These are phyloP conservation scores for Branchipolynoe longqiensis DNA, from an alignment of 2,888 invertebrate species.

Conservation along the genomic window DNA sequence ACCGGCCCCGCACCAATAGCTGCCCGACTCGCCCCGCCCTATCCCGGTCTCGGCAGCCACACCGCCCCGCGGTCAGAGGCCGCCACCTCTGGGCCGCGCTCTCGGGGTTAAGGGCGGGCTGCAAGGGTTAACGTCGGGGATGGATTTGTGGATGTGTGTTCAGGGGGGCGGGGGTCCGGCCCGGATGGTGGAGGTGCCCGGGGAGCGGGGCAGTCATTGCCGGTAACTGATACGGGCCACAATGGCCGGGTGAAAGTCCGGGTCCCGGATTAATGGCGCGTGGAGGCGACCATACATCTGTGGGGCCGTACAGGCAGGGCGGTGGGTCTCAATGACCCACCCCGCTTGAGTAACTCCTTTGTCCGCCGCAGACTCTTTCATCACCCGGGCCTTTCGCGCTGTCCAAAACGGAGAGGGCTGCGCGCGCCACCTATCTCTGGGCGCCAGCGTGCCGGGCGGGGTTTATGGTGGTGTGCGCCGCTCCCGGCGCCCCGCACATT, in stretches of 20 bases:
- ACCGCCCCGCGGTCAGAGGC: too few relatives aligned
- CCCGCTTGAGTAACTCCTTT: slow-evolving; percentile 14
- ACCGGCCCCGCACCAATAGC: too few relatives aligned
- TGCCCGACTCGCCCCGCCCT: too few relatives aligned
- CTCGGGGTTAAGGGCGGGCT: too few relatives aligned
- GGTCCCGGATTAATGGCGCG: slow-evolving; percentile 29
- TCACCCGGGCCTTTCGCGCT: slow-evolving; percentile 22
- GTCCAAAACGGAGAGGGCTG: slow-evolving; percentile 27
- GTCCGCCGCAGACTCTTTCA: slow-evolving; percentile 34
- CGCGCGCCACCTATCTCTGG: slow-evolving; percentile 6
- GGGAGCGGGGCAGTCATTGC: background rate
- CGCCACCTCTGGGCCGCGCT: too few relatives aligned
- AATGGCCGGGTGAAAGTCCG: background rate
- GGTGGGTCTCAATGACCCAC: slow-evolving; percentile 19
- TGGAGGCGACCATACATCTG: slow-evolving; percentile 26
- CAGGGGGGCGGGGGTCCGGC: background rate
- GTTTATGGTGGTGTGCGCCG: background rate
- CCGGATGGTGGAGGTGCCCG: background rate
- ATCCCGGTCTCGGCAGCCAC: background rate
- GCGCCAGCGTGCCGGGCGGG: background rate
- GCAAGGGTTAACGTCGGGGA: background rate
- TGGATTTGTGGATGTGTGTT: background rate
- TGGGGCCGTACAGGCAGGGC: background rate
- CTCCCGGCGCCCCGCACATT: background rate
- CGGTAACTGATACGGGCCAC: slow-evolving; percentile 30